Evolutionary conservation across 1,140 invertebrate species (phyloP), one percentile per base, ranked within the genome.

Genomic region (Pseudomyrmex pallidus): DNA sequence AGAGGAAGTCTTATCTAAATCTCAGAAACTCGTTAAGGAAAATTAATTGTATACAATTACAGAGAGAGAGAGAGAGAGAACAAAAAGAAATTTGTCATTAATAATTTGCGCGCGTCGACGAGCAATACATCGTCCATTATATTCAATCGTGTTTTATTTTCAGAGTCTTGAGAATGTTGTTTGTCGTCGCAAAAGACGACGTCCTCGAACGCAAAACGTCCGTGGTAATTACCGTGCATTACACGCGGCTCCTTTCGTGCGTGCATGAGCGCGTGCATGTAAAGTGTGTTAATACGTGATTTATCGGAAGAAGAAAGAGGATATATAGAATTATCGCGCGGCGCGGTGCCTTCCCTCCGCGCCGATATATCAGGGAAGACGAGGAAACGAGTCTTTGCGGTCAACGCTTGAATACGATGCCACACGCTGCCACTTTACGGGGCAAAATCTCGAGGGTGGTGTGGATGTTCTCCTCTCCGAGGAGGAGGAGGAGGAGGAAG

Each of bases 391-490:
- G 66, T 61, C 76, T 44, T 74, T 77, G 82, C 48, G 70, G 74
- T 77, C 59, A 74, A 68, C 66, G 44, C 25, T 22, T 82, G 63
- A 70, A 80, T 84, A 80, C 74, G 63, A 80, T 67, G 82, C 74
- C 62, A 67, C 74, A 80, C 82, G 74, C 50, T 85, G 50, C 56
- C 77, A 72, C 76, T 80, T 83, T 80, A 44, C 77, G 77, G 67
- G 50, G 52, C 62, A 50, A 35, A 82, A 66, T 73, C 62, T 35
- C 61, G 2, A 52, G 2, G 35, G 35, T 35, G 35, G 35, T 46
- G 68, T 61, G 63, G 63, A 61, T 25, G 64, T 68, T 52, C 15
- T 52, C 10, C 44, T 44, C 52, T 10, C 54, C 12, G 56, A 20
- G 56, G 17, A 61, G 22, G 72, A 83, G 22, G 13, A 20, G 25